Evolutionary conservation across 2,113 vertebrate species (phyloP).

Genomic region (Haemorhous mexicanus): DNA sequence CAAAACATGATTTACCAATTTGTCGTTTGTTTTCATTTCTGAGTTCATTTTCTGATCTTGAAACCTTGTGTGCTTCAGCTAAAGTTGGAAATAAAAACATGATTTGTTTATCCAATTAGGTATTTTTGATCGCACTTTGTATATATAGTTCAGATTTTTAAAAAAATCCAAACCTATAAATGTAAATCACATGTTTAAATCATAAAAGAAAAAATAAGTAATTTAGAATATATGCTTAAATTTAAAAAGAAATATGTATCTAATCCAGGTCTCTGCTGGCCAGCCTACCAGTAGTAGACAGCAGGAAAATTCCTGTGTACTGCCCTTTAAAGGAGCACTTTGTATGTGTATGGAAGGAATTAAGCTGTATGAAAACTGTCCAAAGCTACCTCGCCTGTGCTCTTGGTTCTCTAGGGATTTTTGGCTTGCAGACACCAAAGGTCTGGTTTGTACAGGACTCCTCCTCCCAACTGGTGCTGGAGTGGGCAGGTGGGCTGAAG

Average conservation of each 20-base stretch:
- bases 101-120: conserved; percentile 43
- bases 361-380: neutral
- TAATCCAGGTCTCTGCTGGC: neutral
- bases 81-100: conserved; percentile 62
- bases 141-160: neutral
- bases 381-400: conserved; percentile 83
- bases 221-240: neutral
- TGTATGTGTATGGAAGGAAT: neutral
- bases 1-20: conserved; percentile 75
- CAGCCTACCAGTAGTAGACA: neutral
- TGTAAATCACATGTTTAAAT: neutral
- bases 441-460: conserved; percentile 76
- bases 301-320: neutral
- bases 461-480: conserved; percentile 82
- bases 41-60: conserved; percentile 83
- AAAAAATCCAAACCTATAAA: neutral
- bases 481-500: conserved; percentile 72
- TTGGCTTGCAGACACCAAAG: conserved; percentile 77
- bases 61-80: conserved; percentile 84
- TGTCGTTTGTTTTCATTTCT: conserved; percentile 87
- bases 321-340: neutral
- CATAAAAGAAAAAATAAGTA: neutral
- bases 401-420: conserved; percentile 86
- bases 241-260: neutral
- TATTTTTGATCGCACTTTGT: neutral